Percentiles rank a stretch among this genome's conserved stretches.
Conservation (phyloP, 2,888 invertebrate genomes). For the Blera fallax region DNA sequence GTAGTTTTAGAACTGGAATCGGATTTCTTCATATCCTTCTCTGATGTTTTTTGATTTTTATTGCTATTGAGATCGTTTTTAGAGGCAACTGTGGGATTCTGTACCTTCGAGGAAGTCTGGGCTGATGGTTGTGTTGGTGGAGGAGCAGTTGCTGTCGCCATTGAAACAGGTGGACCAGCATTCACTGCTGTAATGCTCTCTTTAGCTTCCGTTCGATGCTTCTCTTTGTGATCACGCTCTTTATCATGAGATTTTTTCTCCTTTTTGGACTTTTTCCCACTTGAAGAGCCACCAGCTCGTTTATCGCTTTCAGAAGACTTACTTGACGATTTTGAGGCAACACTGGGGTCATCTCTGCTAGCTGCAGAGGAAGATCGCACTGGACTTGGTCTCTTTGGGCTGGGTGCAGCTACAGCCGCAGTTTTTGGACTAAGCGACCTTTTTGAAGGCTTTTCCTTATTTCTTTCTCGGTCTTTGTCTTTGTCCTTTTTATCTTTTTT, state of each 20-base stretch:
- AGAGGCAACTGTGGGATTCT: conserved; percentile 31
- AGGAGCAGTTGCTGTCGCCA: conserved; percentile 29
- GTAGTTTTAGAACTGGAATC: conserved; percentile 59
- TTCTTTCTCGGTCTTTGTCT: conserved; percentile 83
- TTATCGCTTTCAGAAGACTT: conserved; percentile 68
- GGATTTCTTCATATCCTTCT: conserved; percentile 73
- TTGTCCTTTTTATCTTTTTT: conserved; percentile 82
- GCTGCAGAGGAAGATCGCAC: conserved; percentile 55
- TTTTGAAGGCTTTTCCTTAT: conserved; percentile 82
- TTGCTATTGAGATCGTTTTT: conserved; percentile 64
- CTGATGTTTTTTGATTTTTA: conserved; percentile 66
- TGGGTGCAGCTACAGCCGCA: conserved; percentile 75
- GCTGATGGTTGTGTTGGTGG: conserved; percentile 4
- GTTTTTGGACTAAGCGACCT: conserved; percentile 80
- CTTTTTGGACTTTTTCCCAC: conserved; percentile 83
- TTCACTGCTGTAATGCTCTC: conserved; percentile 5
- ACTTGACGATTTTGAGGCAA: conserved; percentile 38
- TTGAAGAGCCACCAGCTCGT: conserved; percentile 73
- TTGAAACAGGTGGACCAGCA: conserved; percentile 49
- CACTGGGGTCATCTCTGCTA: conserved; percentile 52
- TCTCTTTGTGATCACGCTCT: conserved; percentile 80
- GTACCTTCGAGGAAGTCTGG: conserved; percentile 19
- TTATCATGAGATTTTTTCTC: conserved; percentile 86
- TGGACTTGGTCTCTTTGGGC: conserved; percentile 66
- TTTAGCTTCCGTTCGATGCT: conserved; percentile 72